Percentiles rank a stretch among this genome's conserved stretches.
Evolutionary conservation across 2,888 invertebrate species (phyloP).

Genomic region (Stomorhina lunata): DNA sequence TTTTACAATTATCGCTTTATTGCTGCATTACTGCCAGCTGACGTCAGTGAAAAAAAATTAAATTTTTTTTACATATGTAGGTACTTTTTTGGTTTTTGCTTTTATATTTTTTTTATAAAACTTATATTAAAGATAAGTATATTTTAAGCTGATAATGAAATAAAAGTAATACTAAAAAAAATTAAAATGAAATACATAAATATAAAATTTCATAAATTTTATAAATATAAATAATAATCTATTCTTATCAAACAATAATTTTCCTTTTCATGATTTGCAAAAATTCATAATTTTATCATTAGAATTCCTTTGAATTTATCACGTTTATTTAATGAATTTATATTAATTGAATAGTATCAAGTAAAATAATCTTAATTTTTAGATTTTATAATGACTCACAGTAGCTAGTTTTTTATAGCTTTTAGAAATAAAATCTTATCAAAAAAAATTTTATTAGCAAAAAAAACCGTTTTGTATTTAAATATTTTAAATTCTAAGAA

Average conservation of each 20-base stretch:
- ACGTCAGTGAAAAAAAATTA: constrained; percentile 52
- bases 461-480: too few relatives aligned
- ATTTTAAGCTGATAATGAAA: constrained; percentile 28
- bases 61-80: not conserved
- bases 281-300: too few relatives aligned
- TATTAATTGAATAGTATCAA: too few relatives aligned
- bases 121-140: not conserved
- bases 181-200: not conserved
- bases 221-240: not conserved
- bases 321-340: too few relatives aligned
- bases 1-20: constrained; percentile 40
- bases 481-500: too few relatives aligned
- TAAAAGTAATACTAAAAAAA: constrained; percentile 1
- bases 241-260: too few relatives aligned
- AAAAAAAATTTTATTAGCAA: too few relatives aligned
- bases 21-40: constrained; percentile 42
- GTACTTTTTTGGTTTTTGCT: not conserved
- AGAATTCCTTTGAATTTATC: too few relatives aligned
- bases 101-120: not conserved
- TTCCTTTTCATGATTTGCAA: too few relatives aligned
- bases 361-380: too few relatives aligned
- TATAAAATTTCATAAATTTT: not conserved
- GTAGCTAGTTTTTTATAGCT: not conserved
- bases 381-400: not conserved
- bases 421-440: not conserved